Conservation (phyloP, 2,888 invertebrate genomes). For the Sialis lutaria region DNA sequence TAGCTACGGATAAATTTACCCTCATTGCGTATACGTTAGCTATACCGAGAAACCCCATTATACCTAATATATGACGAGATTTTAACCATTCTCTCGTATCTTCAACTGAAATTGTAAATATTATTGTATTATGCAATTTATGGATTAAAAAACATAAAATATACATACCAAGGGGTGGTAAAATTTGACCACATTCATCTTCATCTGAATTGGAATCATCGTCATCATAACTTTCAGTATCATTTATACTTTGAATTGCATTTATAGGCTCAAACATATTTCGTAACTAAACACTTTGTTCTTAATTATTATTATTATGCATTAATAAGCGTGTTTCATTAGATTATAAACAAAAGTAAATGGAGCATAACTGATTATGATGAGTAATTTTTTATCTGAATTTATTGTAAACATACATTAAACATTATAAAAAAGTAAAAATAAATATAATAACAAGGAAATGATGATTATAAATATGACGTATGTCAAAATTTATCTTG, state of each 20-base stretch:
- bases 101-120: constrained; percentile 23
- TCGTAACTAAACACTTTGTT: too few relatives aligned
- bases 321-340: too few relatives aligned
- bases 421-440: too few relatives aligned
- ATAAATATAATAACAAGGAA: too few relatives aligned
- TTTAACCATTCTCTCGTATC: constrained; percentile 52
- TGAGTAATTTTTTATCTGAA: too few relatives aligned
- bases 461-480: too few relatives aligned
- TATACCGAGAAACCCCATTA: constrained; percentile 76
- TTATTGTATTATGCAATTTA: not conserved
- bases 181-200: constrained; percentile 23
- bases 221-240: constrained; percentile 14
- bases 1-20: constrained; percentile 81
- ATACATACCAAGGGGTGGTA: constrained; percentile 23
- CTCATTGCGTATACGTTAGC: constrained; percentile 81
- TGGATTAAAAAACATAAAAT: not conserved
- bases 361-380: too few relatives aligned
- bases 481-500: too few relatives aligned
- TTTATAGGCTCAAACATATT: constrained; percentile 4
- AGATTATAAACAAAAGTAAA: too few relatives aligned
- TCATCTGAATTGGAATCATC: constrained; percentile 21
- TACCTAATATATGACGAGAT: constrained; percentile 58
- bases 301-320: too few relatives aligned
- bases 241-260: not conserved
- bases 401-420: too few relatives aligned